These are phyloP conservation scores for Cygnus atratus DNA, from an alignment of 2,113 vertebrate genomes.

Conservation along the genomic window DNA sequence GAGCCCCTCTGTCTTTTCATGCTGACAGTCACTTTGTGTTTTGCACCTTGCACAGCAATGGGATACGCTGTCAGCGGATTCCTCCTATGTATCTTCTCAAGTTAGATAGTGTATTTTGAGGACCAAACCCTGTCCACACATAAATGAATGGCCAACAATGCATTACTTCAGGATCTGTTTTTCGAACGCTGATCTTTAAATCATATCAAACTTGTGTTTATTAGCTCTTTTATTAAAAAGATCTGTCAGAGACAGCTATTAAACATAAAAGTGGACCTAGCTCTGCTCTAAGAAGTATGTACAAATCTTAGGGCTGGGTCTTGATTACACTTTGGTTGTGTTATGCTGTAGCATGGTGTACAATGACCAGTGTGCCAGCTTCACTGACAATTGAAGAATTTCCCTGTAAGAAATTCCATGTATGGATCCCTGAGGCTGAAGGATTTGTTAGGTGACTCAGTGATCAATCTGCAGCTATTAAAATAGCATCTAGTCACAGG, in stretches of 20 bases:
- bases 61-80: fast-evolving
- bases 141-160: neutral
- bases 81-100: neutral
- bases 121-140: neutral
- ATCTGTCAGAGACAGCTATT: neutral
- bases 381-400: neutral
- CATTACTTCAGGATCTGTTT: neutral
- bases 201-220: neutral
- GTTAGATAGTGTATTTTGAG: neutral
- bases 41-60: neutral
- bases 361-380: fast-evolving
- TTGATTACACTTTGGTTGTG: neutral
- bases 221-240: neutral
- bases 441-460: neutral
- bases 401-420: neutral
- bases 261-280: neutral
- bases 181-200: neutral
- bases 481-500: neutral
- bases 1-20: neutral
- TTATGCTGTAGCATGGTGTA: neutral
- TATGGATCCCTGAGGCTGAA: neutral
- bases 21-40: neutral
- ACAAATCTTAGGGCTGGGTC: neutral
- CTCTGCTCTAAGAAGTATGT: neutral
- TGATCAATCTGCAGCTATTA: neutral